Conservation (phyloP, 1,140 invertebrate genomes). For the Pseudomyrmex sp. region DNA sequence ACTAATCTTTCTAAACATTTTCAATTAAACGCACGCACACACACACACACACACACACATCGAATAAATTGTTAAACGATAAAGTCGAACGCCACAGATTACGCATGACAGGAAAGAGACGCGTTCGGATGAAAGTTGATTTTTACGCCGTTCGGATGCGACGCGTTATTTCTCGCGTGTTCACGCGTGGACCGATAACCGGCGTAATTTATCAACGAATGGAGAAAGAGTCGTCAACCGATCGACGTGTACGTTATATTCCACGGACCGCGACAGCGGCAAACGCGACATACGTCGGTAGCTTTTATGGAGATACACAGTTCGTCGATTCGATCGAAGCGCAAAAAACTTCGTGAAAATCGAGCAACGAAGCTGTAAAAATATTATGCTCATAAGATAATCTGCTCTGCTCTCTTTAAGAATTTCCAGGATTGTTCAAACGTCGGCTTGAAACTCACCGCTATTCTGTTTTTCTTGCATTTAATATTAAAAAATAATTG, state of each 20-base stretch:
- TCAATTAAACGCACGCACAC: neutral
- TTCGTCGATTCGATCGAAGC: neutral
- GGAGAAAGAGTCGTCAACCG: slow-evolving; percentile 45
- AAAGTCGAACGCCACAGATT: slow-evolving; percentile 24
- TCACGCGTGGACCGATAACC: slow-evolving; percentile 49
- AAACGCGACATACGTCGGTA: slow-evolving; percentile 2
- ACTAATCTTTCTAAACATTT: slow-evolving; percentile 10
- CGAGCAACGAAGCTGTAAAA: slow-evolving; percentile 14
- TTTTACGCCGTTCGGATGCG: slow-evolving; percentile 19
- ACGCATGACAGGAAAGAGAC: slow-evolving; percentile 16
- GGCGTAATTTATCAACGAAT: slow-evolving; percentile 54
- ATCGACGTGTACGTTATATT: slow-evolving; percentile 44
- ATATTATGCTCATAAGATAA: slow-evolving; percentile 1
- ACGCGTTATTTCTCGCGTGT: slow-evolving; percentile 51
- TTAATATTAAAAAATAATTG: neutral
- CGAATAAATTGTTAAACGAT: slow-evolving; percentile 33
- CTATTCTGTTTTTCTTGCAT: neutral
- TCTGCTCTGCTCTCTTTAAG: neutral
- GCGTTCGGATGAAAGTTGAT: slow-evolving; percentile 45
- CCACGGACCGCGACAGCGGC: slow-evolving; percentile 20
- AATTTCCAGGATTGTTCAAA: neutral
- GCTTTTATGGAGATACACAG: slow-evolving; percentile 11
- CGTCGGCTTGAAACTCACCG: neutral
- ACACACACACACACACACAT: neutral
- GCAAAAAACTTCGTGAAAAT: slow-evolving; percentile 22